Conservation (phyloP, 2,888 invertebrate species). For the Lasioglossum figueresi region DNA sequence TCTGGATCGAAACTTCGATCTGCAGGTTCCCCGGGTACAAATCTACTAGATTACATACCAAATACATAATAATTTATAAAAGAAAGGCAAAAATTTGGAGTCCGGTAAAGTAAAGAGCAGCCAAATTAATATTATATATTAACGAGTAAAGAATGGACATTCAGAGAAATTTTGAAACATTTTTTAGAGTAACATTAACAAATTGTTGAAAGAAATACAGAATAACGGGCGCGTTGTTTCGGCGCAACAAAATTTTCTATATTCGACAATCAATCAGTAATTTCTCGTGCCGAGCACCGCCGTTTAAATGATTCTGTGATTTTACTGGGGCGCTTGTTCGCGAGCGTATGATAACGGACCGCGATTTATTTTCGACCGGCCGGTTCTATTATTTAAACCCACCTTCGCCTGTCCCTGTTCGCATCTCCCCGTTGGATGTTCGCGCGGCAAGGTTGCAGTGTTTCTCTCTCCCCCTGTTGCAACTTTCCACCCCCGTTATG, state of each 20-base stretch:
- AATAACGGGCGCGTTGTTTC: background rate
- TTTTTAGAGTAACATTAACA: too few relatives aligned
- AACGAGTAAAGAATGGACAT: too few relatives aligned
- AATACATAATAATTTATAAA: too few relatives aligned
- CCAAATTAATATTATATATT: too few relatives aligned
- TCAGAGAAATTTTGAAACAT: too few relatives aligned
- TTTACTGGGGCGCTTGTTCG: background rate
- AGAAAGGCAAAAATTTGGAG: too few relatives aligned
- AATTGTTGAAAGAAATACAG: too few relatives aligned
- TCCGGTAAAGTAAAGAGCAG: too few relatives aligned
- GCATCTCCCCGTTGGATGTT: background rate
- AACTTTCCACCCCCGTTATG: background rate
- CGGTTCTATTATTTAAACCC: conserved; percentile 14
- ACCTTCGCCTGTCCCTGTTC: background rate
- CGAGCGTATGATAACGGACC: background rate
- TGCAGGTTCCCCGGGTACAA: too few relatives aligned
- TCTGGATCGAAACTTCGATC: too few relatives aligned
- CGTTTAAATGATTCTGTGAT: background rate
- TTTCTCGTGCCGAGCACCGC: background rate
- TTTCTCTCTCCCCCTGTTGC: background rate
- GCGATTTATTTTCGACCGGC: background rate
- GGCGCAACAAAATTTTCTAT: background rate
- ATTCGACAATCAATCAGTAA: background rate
- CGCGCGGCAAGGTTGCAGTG: background rate
- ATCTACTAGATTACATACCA: too few relatives aligned